Conservation (phyloP, 2,888 invertebrate species). For the Tinea semifulvella region DNA sequence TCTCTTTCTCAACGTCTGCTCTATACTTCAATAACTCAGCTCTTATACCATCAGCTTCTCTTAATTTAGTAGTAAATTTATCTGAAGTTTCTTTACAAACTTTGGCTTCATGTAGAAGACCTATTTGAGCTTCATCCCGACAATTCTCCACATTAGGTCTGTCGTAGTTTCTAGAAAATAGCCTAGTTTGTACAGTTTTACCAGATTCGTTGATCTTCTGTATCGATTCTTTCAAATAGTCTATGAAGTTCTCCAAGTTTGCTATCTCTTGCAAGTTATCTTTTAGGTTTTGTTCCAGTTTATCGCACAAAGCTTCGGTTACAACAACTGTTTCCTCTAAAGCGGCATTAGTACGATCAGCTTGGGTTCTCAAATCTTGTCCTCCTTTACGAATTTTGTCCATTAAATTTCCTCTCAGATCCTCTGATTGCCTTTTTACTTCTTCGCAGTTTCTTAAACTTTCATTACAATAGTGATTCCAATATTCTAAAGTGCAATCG, state of each 20-base stretch:
- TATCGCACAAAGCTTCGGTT: slow-evolving; percentile 74
- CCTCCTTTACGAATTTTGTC: slow-evolving; percentile 79
- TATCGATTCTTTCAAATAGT: slow-evolving; percentile 72
- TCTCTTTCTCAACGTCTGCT: slow-evolving; percentile 73
- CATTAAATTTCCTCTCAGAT: slow-evolving; percentile 73
- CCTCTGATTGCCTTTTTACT: slow-evolving; percentile 75
- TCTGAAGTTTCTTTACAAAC: slow-evolving; percentile 54
- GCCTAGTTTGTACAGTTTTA: slow-evolving; percentile 85
- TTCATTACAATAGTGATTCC: slow-evolving; percentile 84
- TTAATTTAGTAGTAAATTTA: slow-evolving; percentile 67
- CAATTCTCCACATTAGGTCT: slow-evolving; percentile 86
- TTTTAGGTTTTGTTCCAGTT: slow-evolving; percentile 74
- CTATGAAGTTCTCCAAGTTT: slow-evolving; percentile 79
- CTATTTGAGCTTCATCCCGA: slow-evolving; percentile 81
- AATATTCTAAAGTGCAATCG: slow-evolving; percentile 73
- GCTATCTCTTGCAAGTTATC: slow-evolving; percentile 79
- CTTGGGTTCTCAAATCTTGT: slow-evolving; percentile 83
- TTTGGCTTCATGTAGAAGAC: slow-evolving; percentile 76
- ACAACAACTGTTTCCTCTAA: slow-evolving; percentile 76
- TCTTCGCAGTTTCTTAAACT: slow-evolving; percentile 79
- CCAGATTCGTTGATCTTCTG: slow-evolving; percentile 76
- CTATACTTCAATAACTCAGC: slow-evolving; percentile 68
- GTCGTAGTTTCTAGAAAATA: slow-evolving; percentile 73
- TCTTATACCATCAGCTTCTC: slow-evolving; percentile 67
- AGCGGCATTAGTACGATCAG: slow-evolving; percentile 80